Base-by-base conservation (phyloP, 30 jellyfish, hydroid and myxozoan species). In the Chironex yamaguchii region DNA sequence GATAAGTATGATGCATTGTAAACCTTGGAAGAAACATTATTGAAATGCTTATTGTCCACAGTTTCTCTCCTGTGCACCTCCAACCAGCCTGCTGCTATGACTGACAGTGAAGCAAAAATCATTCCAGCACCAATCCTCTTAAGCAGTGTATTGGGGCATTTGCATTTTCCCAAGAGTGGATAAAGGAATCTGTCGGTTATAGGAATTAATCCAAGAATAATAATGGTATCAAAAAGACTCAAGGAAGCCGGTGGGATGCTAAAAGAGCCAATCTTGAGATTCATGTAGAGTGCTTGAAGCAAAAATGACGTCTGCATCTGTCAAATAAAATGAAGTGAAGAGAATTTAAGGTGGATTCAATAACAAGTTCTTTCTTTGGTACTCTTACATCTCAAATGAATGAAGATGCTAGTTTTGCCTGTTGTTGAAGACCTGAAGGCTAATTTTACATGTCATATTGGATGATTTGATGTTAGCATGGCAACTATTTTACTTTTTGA, bases 291-390 rank as follows among this genome's bases (percentile, higher is more conserved):
- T 52, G 96, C 97, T 81, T 93, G 98, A 4, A 93, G 65, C 72
- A 93, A 75, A 34, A 67, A 93, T 4, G 97, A 73, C 2, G 94
- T 87, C 51, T 90, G 97, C 96, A 88, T 93, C 98, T 93, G 78
- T 33, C 42, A 4, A 68, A 17, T 26, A 58, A 81, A 36, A 36
- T 2, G 32, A 27, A 36, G 76, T 6, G 2, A 35, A 2, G 65
- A 6, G 24, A 32, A 31, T 26, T 20, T 63, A 49, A 63, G 77
- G 76, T 29, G 13, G 62, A 68, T 29, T n/a, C n/a, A n/a, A n/a
- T n/a, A n/a, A n/a, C n/a, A n/a, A n/a, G n/a, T n/a, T n/a, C n/a
- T n/a, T n/a, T n/a, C n/a, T n/a, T n/a, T n/a, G n/a, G n/a, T n/a
- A n/a, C n/a, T n/a, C n/a, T n/a, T n/a, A n/a, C n/a, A n/a, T n/a